Percentiles rank a stretch among this genome's conserved stretches.
phyloP scores from a whole-genome alignment of 2,888 invertebrate species.

The Rhagium mordax region DNA sequence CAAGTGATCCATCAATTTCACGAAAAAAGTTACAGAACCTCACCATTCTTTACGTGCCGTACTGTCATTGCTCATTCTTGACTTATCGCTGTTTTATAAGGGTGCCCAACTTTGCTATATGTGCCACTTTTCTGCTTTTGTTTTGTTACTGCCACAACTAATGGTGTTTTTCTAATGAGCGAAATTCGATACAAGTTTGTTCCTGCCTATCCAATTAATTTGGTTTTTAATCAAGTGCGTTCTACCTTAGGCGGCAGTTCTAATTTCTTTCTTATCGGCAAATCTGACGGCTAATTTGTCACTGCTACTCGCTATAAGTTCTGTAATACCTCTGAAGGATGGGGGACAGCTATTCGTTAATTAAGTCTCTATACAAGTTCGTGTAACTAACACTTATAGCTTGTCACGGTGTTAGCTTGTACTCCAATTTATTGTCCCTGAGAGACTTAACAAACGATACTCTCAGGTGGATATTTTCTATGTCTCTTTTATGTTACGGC shows the following conservation, averaged over 20 bases:
- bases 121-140: constrained; percentile 7
- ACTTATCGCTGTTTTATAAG: constrained; percentile 23
- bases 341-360: background rate
- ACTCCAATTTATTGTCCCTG: background rate
- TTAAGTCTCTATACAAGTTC: constrained; percentile 2
- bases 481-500: too few species aligned
- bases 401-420: background rate
- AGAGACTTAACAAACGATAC: background rate
- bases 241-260: background rate
- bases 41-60: constrained; percentile 13
- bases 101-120: background rate
- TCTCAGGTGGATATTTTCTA: background rate
- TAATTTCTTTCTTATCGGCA: constrained; percentile 13
- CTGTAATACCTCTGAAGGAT: background rate
- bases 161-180: constrained; percentile 22
- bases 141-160: constrained; percentile 5
- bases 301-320: background rate
- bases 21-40: constrained; percentile 6
- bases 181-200: constrained; percentile 6
- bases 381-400: constrained; percentile 7
- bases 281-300: constrained; percentile 15
- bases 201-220: constrained; percentile 12
- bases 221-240: constrained; percentile 27
- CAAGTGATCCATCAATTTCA: constrained; percentile 23
- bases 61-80: constrained; percentile 18